Evolutionary conservation across 2,113 vertebrate genomes (phyloP).

Genomic region (Catagonus wagneri): DNA sequence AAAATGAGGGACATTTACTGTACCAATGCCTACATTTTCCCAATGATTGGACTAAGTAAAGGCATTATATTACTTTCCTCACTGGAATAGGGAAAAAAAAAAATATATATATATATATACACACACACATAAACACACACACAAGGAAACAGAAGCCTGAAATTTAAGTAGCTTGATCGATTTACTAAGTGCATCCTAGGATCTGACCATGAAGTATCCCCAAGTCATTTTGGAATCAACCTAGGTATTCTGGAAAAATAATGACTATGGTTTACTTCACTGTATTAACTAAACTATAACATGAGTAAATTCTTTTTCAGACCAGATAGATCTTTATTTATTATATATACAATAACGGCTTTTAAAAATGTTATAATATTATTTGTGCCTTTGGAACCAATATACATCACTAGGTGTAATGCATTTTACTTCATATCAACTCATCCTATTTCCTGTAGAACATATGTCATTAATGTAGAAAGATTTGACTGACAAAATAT

Average conservation of each 20-base stretch:
- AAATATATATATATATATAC: too few species aligned
- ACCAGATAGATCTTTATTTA: not conserved
- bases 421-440: not conserved
- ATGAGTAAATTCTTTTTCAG: not conserved
- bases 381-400: slow-evolving; percentile 23
- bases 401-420: not conserved
- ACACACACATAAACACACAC: too few species aligned
- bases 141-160: not conserved
- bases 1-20: not conserved
- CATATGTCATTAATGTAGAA: not conserved
- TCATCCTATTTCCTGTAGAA: not conserved
- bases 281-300: not conserved
- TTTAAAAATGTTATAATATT: slow-evolving; percentile 14
- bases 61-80: not conserved
- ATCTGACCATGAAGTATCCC: not conserved
- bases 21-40: not conserved
- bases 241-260: not conserved
- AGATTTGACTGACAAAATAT: not conserved
- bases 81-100: too few species aligned
- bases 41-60: not conserved
- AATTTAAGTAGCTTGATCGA: not conserved
- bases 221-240: not conserved
- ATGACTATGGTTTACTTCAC: not conserved
- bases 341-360: slow-evolving; percentile 34
- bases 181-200: not conserved